Conservation (phyloP, 2,113 vertebrate species). For the Centropus unirufus region DNA sequence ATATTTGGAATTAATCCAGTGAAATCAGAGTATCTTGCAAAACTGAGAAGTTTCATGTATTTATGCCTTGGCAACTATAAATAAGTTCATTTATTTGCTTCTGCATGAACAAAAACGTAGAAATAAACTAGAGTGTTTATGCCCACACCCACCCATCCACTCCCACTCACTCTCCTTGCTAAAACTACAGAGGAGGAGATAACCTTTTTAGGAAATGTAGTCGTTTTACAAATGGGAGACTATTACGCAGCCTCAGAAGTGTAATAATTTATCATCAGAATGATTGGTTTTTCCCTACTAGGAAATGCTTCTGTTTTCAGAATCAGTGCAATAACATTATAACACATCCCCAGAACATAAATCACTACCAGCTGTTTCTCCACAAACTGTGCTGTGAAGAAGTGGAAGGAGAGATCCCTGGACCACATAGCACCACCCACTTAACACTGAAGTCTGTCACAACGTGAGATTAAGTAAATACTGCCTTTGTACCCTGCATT, state of each 20-base stretch:
- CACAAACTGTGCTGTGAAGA: not conserved
- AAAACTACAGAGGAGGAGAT: not conserved
- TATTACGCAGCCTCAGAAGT: not conserved
- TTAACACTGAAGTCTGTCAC: not conserved
- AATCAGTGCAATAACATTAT: not conserved
- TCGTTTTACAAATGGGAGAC: not conserved
- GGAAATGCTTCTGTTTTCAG: not conserved
- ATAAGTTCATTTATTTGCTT: not conserved
- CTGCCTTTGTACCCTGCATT: not conserved
- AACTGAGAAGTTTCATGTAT: not conserved
- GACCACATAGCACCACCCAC: not conserved
- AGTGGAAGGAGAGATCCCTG: not conserved
- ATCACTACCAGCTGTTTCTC: not conserved
- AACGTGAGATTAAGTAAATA: not conserved
- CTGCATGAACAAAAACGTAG: not conserved
- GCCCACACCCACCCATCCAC: fast-evolving
- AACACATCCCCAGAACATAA: not conserved
- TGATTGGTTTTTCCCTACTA: not conserved
- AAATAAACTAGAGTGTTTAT: not conserved
- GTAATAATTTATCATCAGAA: not conserved
- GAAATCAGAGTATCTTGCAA: not conserved
- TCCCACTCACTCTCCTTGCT: not conserved
- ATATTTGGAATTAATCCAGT: not conserved
- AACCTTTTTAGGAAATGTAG: not conserved
- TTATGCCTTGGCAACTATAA: not conserved